Evolutionary conservation across 2,888 invertebrate genomes (phyloP), one percentile per base, ranked within the genome.

Genomic region (Parapristionchus giblindavisi): DNA sequence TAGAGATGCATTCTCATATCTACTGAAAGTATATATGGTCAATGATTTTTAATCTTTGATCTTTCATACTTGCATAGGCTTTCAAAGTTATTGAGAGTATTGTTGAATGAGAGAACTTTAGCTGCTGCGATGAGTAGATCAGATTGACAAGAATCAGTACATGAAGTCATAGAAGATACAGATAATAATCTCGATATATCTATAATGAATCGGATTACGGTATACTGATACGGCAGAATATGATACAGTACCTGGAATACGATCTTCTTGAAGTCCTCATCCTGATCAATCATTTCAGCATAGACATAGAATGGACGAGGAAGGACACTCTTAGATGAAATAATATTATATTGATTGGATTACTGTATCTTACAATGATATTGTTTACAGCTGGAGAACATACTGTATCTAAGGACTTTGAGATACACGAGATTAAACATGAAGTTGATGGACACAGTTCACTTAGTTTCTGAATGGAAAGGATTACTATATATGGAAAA

Each of bases 261-360:
- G 32, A 66, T 66, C 34, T 32, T 51, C 66, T 51, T 51, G 32
- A 66, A 29, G 21, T 51, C 51, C 38, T 71, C 71, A 24, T 40
- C 24, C 36, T 54, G 17, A 21, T 56, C 54, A 21, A 56, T 34
- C 71, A 71, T 71, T 56, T 71, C 71, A n/a, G 71, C 56, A 17
- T 52, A 40, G 24, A 71, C 56, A 38, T 56, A 38, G 71, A 71
- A 71, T 24, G 71, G 71, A 21, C 71, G 71, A n/a, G 56, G 71
- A 17, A 71, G 36, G 32, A 56, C 71, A 1, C 43, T 32, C 71
- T 71, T 48, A 70, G 34, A 24, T 14, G 21, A 6, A 1, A 61
- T 11, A 61, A 32, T 36, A 34, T 6, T n/a, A n/a, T n/a, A n/a
- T n/a, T n/a, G n/a, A n/a, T n/a, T n/a, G n/a, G n/a, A n/a, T n/a